Evolutionary conservation across 2,888 invertebrate species (phyloP).

Genomic region (Drosophila stalkeri): DNA sequence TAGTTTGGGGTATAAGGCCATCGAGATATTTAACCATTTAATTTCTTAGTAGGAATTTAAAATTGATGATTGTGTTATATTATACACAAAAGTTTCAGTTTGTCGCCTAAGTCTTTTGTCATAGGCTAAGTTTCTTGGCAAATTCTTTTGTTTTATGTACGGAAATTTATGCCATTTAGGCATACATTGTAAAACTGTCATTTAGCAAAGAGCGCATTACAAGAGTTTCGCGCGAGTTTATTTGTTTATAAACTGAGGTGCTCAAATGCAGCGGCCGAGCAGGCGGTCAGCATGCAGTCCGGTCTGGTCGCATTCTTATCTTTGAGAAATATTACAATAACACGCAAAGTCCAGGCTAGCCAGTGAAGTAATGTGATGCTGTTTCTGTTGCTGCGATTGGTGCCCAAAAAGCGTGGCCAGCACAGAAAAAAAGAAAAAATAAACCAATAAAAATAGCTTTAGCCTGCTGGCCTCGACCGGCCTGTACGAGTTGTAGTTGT

Average conservation of each 20-base stretch:
- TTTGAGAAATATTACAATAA: constrained; percentile 85
- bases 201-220: constrained; percentile 48
- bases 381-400: constrained; percentile 23
- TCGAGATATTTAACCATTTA: not conserved
- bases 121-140: constrained; percentile 38
- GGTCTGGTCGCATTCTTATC: constrained; percentile 84
- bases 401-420: constrained; percentile 35
- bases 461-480: constrained; percentile 28
- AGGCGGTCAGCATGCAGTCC: constrained; percentile 41
- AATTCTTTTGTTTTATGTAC: constrained; percentile 22
- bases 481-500: constrained; percentile 22
- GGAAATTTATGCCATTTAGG: constrained; percentile 1
- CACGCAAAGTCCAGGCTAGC: constrained; percentile 83
- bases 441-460: constrained; percentile 30
- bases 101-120: constrained; percentile 4
- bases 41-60: not conserved
- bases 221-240: constrained; percentile 56
- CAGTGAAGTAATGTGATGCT: constrained; percentile 35
- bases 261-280: constrained; percentile 32
- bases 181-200: constrained; percentile 58
- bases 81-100: not conserved
- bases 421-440: not conserved
- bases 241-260: constrained; percentile 66
- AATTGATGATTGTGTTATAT: not conserved
- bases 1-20: not conserved